Conservation (phyloP, 2,113 vertebrate genomes). For the Neodontobutis hainanensis region DNA sequence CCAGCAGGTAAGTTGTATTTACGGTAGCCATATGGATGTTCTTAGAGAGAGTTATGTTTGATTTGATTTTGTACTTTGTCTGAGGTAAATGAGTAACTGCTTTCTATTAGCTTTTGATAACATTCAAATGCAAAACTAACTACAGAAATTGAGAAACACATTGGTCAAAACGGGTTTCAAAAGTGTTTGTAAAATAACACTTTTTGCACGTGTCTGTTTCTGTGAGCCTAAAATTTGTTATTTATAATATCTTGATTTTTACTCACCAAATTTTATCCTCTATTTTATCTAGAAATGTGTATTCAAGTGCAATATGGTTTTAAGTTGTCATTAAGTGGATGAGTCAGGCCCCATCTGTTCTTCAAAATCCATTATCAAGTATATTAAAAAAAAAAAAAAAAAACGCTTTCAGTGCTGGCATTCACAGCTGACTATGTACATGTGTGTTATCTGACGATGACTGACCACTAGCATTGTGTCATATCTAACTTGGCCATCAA, state of each 20-base stretch:
- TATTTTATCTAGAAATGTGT: conserved; percentile 15
- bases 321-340: too few relatives aligned
- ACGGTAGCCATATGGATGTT: conserved; percentile 1
- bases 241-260: too few relatives aligned
- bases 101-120: background rate
- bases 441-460: background rate
- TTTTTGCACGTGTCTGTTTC: too few relatives aligned
- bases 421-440: too few relatives aligned
- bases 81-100: background rate
- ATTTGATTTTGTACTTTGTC: background rate
- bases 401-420: too few relatives aligned
- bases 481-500: conserved; percentile 22
- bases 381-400: too few relatives aligned
- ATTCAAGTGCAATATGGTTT: too few relatives aligned
- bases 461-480: conserved; percentile 20
- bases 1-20: background rate
- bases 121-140: background rate
- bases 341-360: conserved; percentile 45
- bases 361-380: conserved; percentile 14
- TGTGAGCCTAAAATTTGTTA: too few relatives aligned
- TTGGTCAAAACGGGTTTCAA: background rate
- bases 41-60: background rate
- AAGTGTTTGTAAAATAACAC: too few relatives aligned
- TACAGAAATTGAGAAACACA: background rate
- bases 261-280: too few relatives aligned